These are phyloP conservation scores for Nyctibius bracteatus DNA, from an alignment of 2,113 vertebrate genomes.

Conservation along the genomic window DNA sequence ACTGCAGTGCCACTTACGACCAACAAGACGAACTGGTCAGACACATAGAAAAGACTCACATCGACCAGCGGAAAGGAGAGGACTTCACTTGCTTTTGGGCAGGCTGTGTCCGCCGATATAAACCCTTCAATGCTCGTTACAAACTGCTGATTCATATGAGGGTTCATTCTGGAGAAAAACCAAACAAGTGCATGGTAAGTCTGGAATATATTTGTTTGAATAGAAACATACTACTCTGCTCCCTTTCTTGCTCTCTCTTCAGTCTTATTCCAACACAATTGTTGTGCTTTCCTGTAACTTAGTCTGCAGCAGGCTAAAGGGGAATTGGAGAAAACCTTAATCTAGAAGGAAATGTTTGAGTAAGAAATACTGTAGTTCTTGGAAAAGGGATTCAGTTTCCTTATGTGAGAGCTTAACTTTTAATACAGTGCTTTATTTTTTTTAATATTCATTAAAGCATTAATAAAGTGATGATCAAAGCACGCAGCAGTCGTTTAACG, in stretches of 20 bases:
- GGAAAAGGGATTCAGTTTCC: conserved; percentile 40
- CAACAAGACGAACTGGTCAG: conserved; percentile 98
- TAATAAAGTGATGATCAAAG: conserved; percentile 66
- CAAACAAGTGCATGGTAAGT: conserved; percentile 99
- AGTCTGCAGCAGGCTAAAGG: background rate
- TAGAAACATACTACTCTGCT: conserved; percentile 11
- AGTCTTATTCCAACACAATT: background rate
- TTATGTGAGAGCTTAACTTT: conserved; percentile 55
- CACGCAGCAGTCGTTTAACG: conserved; percentile 16
- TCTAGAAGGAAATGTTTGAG: conserved; percentile 46
- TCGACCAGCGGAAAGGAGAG: conserved; percentile 97
- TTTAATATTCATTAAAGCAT: conserved; percentile 62
- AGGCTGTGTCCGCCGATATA: conserved; percentile 94
- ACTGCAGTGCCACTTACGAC: conserved; percentile 92
- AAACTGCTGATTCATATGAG: conserved; percentile 99
- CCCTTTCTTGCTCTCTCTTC: background rate
- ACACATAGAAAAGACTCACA: conserved; percentile 98
- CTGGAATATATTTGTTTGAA: conserved; percentile 60
- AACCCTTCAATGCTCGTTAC: conserved; percentile 99
- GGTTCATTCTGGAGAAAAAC: conserved; percentile 98
- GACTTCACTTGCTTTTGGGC: conserved; percentile 99
- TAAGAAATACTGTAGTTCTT: conserved; percentile 50
- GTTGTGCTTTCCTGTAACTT: conserved; percentile 36
- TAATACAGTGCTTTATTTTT: conserved; percentile 59
- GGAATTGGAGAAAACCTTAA: conserved; percentile 29